phyloP scores from a whole-genome alignment of 2,888 invertebrate genomes.

The Cantharis rufa region DNA sequence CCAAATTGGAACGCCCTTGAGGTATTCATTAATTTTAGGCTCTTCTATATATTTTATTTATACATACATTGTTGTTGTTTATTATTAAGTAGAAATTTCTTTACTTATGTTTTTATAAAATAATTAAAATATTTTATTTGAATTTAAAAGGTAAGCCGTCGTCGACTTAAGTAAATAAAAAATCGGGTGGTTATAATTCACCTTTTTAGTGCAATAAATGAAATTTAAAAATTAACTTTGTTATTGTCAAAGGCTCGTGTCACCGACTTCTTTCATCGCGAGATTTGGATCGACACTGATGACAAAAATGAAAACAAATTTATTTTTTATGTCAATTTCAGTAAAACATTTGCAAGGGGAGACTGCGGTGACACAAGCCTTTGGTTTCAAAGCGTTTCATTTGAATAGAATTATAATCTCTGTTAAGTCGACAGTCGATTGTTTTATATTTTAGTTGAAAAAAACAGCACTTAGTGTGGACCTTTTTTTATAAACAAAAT shows the following conservation, averaged over 20 bases:
- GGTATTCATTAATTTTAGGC: conserved; percentile 8
- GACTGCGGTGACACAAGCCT: not conserved
- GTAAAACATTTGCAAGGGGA: too few relatives aligned
- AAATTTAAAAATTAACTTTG: not conserved
- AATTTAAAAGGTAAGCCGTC: not conserved
- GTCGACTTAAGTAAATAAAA: not conserved
- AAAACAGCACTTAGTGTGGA: not conserved
- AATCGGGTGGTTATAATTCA: not conserved
- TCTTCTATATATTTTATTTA: not conserved
- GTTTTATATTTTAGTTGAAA: not conserved
- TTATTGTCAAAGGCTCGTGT: not conserved
- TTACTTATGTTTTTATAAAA: not conserved
- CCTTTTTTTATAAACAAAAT: conserved; percentile 45
- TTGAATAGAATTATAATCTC: not conserved
- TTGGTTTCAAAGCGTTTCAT: not conserved
- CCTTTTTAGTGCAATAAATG: not conserved
- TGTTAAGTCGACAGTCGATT: not conserved
- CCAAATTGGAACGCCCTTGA: conserved; percentile 32
- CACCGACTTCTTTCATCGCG: not conserved
- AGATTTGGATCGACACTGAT: not conserved
- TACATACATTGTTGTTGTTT: not conserved
- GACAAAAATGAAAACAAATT: too few relatives aligned
- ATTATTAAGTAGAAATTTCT: not conserved
- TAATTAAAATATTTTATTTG: not conserved
- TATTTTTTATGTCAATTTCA: too few relatives aligned